Base-by-base conservation (phyloP, 2,888 invertebrate genomes). In the Molorchus minor region DNA sequence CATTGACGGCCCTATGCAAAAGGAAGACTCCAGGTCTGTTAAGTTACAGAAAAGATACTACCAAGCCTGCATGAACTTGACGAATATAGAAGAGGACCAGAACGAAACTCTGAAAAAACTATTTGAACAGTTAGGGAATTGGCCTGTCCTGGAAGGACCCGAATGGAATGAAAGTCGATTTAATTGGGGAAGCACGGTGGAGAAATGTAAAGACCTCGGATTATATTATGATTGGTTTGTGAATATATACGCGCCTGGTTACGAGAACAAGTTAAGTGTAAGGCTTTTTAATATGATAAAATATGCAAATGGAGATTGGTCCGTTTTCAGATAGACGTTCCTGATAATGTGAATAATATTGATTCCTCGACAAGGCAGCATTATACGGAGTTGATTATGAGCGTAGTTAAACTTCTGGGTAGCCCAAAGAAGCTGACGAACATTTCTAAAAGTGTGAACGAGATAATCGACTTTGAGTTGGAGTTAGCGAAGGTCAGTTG, bases 111-210 rank as follows among this genome's bases (percentile, higher is more conserved):
- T 60, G 36, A 62, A 58, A 43, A 51, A 62, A 12, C 35, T 68
- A 10, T 45, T 70, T 3, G 44, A 58, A 25, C 41, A 68, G 12
- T 40, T 75, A 7, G 68, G 69, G 1, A 73, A 69, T n/a, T 74
- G 74, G 75, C 75, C 71, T 1, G 52, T 69, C 7, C 38, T 73
- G 38, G 56, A 66, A n/a, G 62, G 58, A 3, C 13, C 52, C 0
- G 58, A 64, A 33, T 74, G 71, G 71, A 64, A 70, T 17, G 69
- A 67, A 20, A 54, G 51, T 10, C 29, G 29, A 2, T 72, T 70
- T 35, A 67, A 69, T 46, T 72, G 72, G 70, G 64, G 44, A 17
- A 51, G 56, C 25, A 36, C 65, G 16, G 43, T 64, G 15, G 56
- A 56, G 16, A 61, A 58, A 40, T 46, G 64, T 21, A 58, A 49